Evolutionary conservation across 2,888 invertebrate genomes (phyloP), one percentile per base, ranked within the genome.

Genomic region (Drosophila mercatorum): DNA sequence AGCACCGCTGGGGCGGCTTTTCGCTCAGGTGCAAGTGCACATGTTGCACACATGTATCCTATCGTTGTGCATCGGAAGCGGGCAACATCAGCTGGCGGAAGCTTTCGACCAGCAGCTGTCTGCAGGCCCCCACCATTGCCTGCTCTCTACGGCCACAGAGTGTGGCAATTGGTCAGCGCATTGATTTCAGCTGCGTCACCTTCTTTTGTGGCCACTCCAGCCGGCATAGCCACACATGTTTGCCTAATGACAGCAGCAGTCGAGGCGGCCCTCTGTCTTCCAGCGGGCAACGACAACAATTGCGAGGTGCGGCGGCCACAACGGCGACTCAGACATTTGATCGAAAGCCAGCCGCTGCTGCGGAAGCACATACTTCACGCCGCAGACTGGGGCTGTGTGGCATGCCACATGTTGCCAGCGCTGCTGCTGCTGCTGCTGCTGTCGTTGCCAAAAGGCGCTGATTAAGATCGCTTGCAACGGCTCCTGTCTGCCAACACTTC

Each of bases 151-250:
- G 22, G 62, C 58, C 55, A 43, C 31, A 22, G 22, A 22, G 56
- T 51, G 36, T 61, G 65, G 61, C 76, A 62, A 77, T 52, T 73
- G 72, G 47, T 40, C 66, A 70, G 49, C 68, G 86, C 83, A 84
- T 85, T 84, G 88, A 84, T 84, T 84, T 84, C 83, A 86, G 88
- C 88, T 88, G 84, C 88, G 84, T 84, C 88, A 84, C 78, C 83
- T 76, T 53, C 76, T 74, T 66, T 78, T 80, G 79, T 77, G 77
- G 71, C 59, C 65, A 70, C 58, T 56, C 41, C 55, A 56, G 41
- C 53, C 55, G 55, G 56, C 40, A n/a, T 40, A 51, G 57, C 80
- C 63, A 57, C 68, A 66, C 72, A 66, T 69, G 81, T 73, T 84
- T 57, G 70, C 57, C 81, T 83, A 82, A 82, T 85, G 81, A 80